Conservation (phyloP, 2,888 invertebrate genomes). For the Pecten maximus region DNA sequence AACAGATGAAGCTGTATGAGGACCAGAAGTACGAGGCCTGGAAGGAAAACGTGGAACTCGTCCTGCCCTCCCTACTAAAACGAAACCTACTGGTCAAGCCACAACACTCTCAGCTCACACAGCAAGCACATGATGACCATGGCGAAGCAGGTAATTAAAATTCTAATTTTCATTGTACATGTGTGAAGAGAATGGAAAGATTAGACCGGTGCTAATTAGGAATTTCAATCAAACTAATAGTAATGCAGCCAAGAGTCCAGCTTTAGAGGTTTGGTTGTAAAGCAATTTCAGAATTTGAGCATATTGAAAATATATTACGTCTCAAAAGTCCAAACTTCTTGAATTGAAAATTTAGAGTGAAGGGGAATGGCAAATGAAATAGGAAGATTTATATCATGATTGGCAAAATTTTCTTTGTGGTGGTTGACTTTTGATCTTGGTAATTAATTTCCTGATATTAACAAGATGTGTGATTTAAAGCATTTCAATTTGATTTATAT, state of each 20-base stretch:
- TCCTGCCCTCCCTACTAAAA: slow-evolving; percentile 85
- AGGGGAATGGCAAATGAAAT: not conserved
- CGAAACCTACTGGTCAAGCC: slow-evolving; percentile 79
- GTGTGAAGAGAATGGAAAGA: too few relatives aligned
- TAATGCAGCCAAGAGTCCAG: too few relatives aligned
- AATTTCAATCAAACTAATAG: too few relatives aligned
- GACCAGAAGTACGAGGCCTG: slow-evolving; percentile 89
- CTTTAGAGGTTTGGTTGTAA: too few relatives aligned
- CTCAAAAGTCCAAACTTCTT: too few relatives aligned
- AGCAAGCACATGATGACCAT: slow-evolving; percentile 57
- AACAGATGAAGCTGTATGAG: slow-evolving; percentile 90
- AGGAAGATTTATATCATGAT: too few relatives aligned
- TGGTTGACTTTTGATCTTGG: not conserved
- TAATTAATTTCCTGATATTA: not conserved
- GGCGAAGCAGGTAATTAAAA: slow-evolving; percentile 52
- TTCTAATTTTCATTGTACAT: not conserved
- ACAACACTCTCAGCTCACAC: slow-evolving; percentile 61
- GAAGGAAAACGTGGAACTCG: slow-evolving; percentile 86
- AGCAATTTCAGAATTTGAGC: too few relatives aligned
- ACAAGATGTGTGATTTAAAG: not conserved
- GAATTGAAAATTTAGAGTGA: too few relatives aligned
- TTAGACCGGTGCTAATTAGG: too few relatives aligned
- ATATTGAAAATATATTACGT: too few relatives aligned
- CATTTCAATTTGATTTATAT: not conserved
- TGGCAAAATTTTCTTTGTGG: too few relatives aligned